phyloP scores from a whole-genome alignment of 2,113 vertebrate species.

The Gobius niger region DNA sequence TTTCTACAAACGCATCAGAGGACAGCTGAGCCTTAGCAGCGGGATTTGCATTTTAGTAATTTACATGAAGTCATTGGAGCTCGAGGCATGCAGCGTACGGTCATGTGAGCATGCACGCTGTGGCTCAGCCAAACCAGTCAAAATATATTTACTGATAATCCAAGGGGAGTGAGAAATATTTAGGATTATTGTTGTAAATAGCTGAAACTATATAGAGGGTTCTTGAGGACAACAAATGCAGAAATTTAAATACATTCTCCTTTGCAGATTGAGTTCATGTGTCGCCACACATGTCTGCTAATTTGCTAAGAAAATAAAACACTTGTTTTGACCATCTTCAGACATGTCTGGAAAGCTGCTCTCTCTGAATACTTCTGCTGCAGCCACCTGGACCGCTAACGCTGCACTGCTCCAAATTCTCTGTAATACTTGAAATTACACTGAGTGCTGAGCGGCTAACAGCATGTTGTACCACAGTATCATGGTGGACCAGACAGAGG shows the following conservation, averaged over 20 bases:
- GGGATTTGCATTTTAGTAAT: constrained; percentile 62
- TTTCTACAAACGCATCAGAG: constrained; percentile 53
- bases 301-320: constrained; percentile 60
- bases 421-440: constrained; percentile 31
- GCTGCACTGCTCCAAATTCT: constrained; percentile 11
- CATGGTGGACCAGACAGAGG: constrained; percentile 36
- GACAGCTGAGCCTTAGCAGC: constrained; percentile 48
- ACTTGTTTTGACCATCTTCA: constrained; percentile 33
- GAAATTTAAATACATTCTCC: background rate
- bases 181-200: background rate
- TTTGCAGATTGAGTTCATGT: constrained; percentile 20
- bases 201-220: background rate
- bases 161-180: background rate
- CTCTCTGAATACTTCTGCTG: constrained; percentile 31
- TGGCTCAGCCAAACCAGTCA: background rate
- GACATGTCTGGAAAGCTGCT: constrained; percentile 10
- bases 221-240: background rate
- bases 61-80: constrained; percentile 69
- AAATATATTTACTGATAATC: background rate
- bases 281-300: constrained; percentile 29
- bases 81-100: constrained; percentile 58
- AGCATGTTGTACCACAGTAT: constrained; percentile 33
- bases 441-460: constrained; percentile 17
- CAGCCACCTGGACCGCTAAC: constrained; percentile 8
- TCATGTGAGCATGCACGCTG: constrained; percentile 44